Base-by-base conservation (phyloP, 2,888 invertebrate species). In the Platypus cylindrus region DNA sequence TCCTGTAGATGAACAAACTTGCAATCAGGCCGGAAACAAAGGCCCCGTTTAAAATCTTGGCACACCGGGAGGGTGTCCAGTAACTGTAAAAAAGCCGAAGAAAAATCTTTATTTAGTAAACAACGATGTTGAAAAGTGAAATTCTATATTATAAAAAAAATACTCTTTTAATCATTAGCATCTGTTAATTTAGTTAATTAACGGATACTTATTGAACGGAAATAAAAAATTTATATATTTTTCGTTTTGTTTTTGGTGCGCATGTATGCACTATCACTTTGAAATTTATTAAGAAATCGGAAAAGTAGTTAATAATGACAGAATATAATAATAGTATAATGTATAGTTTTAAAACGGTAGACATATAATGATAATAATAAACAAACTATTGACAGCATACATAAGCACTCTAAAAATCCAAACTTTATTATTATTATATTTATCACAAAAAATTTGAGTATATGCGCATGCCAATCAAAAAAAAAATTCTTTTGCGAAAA, bases 51-150 rank as follows among this genome's bases (percentile, higher is more conserved):
- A 93, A 91, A 93, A 93, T 90, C 94, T 87, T 87, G 91, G 93
- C 87, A 94, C 83, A 90, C 91, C 87, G 83, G 93, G 89, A 89
- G 91, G 90, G 87, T 94, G 91, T 89, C 93, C 91, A 89, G 93
- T 87, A 91, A 93, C 93, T 94, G 85, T 60, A 84, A 81, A 47
- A 38, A 40, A 36, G 36, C 38, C 32, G 27, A 38, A 40, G 16
- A 41, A 25, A 25, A 25, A 5, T 11, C n/a, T n/a, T n/a, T n/a
- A n/a, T n/a, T n/a, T n/a, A n/a, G n/a, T n/a, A n/a, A n/a, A n/a
- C n/a, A n/a, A n/a, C n/a, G n/a, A n/a, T n/a, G n/a, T n/a, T n/a
- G n/a, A n/a, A n/a, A n/a, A n/a, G n/a, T n/a, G n/a, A n/a, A n/a
- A n/a, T n/a, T n/a, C n/a, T n/a, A n/a, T n/a, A n/a, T n/a, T n/a